phyloP scores from a whole-genome alignment of 2,113 vertebrate species.

The Brachyhypopomus gauderio region DNA sequence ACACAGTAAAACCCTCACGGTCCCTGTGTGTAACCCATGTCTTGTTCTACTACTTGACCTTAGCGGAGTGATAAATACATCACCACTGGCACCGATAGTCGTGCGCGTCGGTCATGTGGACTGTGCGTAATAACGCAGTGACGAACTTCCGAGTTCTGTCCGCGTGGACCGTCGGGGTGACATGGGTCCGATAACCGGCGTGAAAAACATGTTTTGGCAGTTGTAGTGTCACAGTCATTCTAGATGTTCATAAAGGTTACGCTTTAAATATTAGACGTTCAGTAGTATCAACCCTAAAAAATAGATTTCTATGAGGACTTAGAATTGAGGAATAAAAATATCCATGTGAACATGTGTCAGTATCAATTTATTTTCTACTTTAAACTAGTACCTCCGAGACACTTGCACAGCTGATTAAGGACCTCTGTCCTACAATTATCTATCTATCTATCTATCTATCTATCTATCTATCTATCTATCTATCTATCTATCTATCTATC shows the following conservation, averaged over 20 bases:
- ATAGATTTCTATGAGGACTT: neutral
- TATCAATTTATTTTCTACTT: no score
- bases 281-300: no score
- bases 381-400: no score
- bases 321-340: neutral
- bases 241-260: no score
- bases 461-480: no score
- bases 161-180: neutral
- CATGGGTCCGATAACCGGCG: neutral
- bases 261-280: neutral
- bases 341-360: no score
- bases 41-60: conserved; percentile 1
- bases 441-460: no score
- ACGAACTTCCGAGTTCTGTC: neutral
- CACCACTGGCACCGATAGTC: neutral
- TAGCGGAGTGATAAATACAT: neutral
- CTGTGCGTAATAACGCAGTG: conserved; percentile 30
- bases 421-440: no score
- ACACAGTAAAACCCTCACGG: neutral
- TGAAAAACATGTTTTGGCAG: neutral
- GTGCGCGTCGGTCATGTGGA: neutral
- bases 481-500: neutral
- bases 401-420: no score
- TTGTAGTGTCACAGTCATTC: neutral
- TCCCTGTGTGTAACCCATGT: neutral